These are phyloP conservation scores for Pipistrellus nathusii DNA, from an alignment of 2,797 vertebrate species.

Conservation along the genomic window DNA sequence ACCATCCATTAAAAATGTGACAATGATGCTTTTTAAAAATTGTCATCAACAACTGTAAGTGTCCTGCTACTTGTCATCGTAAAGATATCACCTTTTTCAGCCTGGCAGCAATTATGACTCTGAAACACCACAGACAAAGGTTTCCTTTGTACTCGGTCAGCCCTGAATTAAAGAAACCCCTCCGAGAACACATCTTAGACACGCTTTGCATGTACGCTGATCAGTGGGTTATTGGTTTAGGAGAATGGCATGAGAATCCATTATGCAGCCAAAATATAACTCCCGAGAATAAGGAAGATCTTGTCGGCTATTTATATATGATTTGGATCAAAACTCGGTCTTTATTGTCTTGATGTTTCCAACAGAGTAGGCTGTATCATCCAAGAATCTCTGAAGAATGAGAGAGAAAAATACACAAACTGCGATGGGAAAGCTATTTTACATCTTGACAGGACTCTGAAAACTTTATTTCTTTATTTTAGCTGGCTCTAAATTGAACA, in stretches of 20 bases:
- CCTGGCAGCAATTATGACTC: slow-evolving; percentile 61
- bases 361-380: not conserved
- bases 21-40: slow-evolving; percentile 50
- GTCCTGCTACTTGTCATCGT: slow-evolving; percentile 60
- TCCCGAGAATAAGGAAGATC: slow-evolving; percentile 75
- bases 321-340: slow-evolving; percentile 33
- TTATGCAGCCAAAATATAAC: slow-evolving; percentile 78
- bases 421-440: not conserved
- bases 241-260: slow-evolving; percentile 61
- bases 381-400: slow-evolving; percentile 12
- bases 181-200: slow-evolving; percentile 73
- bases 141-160: slow-evolving; percentile 68
- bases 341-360: slow-evolving; percentile 53
- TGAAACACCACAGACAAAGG: slow-evolving; percentile 63
- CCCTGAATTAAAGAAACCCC: slow-evolving; percentile 81
- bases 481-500: slow-evolving; percentile 36
- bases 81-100: slow-evolving; percentile 46
- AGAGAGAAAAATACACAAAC: not conserved
- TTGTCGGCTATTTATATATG: not conserved
- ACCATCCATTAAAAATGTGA: slow-evolving; percentile 45
- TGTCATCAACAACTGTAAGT: slow-evolving; percentile 52
- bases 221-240: slow-evolving; percentile 69
- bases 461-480: slow-evolving; percentile 46
- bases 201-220: slow-evolving; percentile 67
- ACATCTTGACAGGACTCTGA: slow-evolving; percentile 47